phyloP scores from a whole-genome alignment of 1,140 invertebrate species.

The Dreissena rostriformis region DNA sequence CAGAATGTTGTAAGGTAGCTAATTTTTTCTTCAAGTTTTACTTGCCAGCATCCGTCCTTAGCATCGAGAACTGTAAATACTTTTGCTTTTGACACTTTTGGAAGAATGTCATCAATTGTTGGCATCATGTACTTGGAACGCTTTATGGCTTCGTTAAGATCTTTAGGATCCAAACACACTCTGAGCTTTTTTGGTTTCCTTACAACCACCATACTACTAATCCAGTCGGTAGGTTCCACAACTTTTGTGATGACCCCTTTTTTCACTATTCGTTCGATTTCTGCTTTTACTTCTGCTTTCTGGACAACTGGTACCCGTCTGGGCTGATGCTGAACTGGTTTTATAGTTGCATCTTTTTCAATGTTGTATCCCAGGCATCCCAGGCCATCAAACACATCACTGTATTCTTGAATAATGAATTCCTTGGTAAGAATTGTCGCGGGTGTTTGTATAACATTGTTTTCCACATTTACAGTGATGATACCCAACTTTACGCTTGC shows the following conservation, averaged over 20 bases:
- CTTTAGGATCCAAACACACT: constrained; percentile 55
- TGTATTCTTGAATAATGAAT: no score
- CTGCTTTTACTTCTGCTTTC: constrained; percentile 23
- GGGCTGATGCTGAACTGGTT: no score
- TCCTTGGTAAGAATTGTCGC: no score
- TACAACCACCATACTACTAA: constrained; percentile 58
- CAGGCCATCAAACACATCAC: no score
- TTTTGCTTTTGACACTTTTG: constrained; percentile 48
- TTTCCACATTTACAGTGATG: no score
- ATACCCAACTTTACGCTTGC: no score
- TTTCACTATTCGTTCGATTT: constrained; percentile 57
- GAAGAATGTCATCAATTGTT: constrained; percentile 59
- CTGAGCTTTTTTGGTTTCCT: constrained; percentile 51
- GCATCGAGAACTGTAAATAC: constrained; percentile 23
- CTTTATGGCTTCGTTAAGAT: constrained; percentile 31
- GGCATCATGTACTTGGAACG: constrained; percentile 57
- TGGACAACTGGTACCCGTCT: constrained; percentile 27
- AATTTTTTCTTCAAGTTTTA: constrained; percentile 66
- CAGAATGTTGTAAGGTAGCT: constrained; percentile 69
- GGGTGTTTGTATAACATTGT: no score
- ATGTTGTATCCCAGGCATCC: no score
- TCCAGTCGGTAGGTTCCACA: constrained; percentile 45
- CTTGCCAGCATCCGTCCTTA: constrained; percentile 60
- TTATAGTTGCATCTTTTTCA: no score
- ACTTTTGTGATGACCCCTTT: constrained; percentile 63